A percentile compares a stretch with the other conserved stretches of the same genome.
Evolutionary conservation across 2,113 vertebrate genomes (phyloP).

Genomic region (Calidris pugnax): DNA sequence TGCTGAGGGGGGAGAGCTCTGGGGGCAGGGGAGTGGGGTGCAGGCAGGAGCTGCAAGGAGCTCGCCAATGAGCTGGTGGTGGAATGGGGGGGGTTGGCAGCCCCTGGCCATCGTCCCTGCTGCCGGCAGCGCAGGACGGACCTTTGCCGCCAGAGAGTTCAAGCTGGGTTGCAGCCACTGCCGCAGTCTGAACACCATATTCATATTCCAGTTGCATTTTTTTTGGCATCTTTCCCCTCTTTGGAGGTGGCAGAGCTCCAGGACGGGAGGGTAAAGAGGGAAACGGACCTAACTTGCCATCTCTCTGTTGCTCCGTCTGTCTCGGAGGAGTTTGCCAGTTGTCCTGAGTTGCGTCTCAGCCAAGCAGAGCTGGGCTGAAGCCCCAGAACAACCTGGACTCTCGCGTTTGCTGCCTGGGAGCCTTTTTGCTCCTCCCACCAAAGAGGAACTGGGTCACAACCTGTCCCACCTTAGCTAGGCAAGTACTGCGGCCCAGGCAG

Average conservation of each 20-base stretch:
- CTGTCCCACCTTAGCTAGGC: background rate
- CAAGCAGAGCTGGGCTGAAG: background rate
- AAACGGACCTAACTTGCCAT: background rate
- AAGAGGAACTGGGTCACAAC: background rate
- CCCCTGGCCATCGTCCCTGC: rapidly evolving
- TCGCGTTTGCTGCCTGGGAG: background rate
- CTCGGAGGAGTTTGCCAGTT: background rate
- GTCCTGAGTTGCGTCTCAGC: background rate
- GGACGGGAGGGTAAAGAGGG: background rate
- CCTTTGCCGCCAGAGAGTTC: background rate
- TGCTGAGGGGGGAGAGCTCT: no score
- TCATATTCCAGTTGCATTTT: constrained; percentile 3
- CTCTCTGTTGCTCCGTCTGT: background rate
- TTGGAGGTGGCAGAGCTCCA: constrained; percentile 24
- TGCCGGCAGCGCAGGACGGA: background rate
- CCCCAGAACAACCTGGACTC: background rate
- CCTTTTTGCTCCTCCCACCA: background rate
- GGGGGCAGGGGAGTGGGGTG: rapidly evolving
- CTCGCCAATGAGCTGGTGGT: background rate
- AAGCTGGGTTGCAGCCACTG: constrained; percentile 19
- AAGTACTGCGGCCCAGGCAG: background rate
- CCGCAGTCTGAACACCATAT: background rate
- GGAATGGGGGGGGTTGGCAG: background rate
- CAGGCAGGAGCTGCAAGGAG: background rate
- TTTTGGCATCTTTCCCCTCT: constrained; percentile 33